Conservation (phyloP, 1,140 invertebrate species). For the Cheumatopsyche charites region DNA sequence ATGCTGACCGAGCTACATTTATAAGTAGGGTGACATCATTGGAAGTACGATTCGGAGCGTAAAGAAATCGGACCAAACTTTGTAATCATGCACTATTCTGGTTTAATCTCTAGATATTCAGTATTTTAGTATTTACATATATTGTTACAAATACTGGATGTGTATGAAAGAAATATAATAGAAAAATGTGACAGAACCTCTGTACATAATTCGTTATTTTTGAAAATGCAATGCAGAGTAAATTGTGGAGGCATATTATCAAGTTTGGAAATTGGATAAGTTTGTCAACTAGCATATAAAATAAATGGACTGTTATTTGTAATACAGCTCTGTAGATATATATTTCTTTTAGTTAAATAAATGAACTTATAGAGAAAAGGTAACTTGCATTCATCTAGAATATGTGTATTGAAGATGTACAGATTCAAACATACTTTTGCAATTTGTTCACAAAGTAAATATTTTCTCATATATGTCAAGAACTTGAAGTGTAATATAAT, state of each 20-base stretch:
- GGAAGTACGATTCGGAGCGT: slow-evolving; percentile 6
- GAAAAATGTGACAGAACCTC: not conserved
- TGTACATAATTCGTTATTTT: too few species aligned
- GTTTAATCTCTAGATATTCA: not conserved
- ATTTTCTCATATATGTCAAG: slow-evolving; percentile 18
- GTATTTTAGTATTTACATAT: not conserved
- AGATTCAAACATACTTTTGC: too few species aligned
- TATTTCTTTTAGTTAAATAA: too few species aligned
- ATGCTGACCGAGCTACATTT: not conserved
- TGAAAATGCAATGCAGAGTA: too few species aligned
- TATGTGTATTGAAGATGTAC: too few species aligned
- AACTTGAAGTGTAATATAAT: slow-evolving; percentile 1
- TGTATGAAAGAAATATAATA: not conserved
- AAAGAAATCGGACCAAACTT: slow-evolving; percentile 26
- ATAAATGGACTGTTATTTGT: slow-evolving; percentile 9
- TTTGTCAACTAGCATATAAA: not conserved
- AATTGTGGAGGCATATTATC: not conserved
- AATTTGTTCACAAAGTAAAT: not conserved
- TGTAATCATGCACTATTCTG: slow-evolving; percentile 8
- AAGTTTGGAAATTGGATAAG: slow-evolving; percentile 1
- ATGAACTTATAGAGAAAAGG: too few species aligned
- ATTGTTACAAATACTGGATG: not conserved
- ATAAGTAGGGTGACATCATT: not conserved
- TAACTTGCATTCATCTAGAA: too few species aligned
- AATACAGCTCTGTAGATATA: not conserved